These are phyloP conservation scores for Ochropacha duplaris DNA, from an alignment of 2,888 invertebrate species.

Conservation along the genomic window DNA sequence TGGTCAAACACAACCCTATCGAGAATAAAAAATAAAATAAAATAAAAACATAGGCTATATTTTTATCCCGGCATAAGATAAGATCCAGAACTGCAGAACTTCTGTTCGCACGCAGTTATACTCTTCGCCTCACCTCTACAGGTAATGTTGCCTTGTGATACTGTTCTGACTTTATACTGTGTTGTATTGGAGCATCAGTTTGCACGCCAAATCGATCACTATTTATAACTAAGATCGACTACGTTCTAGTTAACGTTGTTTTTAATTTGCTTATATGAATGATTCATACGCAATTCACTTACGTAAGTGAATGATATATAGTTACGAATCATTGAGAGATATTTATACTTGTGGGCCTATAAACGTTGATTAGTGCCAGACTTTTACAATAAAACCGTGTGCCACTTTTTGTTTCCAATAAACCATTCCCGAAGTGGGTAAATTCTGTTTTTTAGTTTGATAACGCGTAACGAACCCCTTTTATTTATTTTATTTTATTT, in stretches of 20 bases:
- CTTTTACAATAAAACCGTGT: neutral
- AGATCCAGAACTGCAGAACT: too few relatives aligned
- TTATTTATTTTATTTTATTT: too few relatives aligned
- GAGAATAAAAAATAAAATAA: too few relatives aligned
- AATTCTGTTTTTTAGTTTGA: neutral
- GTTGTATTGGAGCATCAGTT: constrained; percentile 52
- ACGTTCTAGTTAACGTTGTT: constrained; percentile 13
- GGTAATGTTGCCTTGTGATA: neutral
- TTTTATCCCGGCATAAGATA: too few relatives aligned
- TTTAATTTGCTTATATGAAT: constrained; percentile 4
- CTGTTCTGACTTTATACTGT: neutral
- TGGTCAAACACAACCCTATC: too few relatives aligned
- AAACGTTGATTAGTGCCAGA: constrained; percentile 1
- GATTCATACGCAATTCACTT: constrained; percentile 1
- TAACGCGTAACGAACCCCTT: neutral
- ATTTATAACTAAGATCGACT: constrained; percentile 60
- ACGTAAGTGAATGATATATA: constrained; percentile 5
- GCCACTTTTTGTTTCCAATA: neutral
- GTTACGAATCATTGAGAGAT: neutral
- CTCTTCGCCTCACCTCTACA: neutral
- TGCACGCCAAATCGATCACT: constrained; percentile 73
- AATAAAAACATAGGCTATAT: too few relatives aligned
- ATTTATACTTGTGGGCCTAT: constrained; percentile 2
- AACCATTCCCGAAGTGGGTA: neutral
- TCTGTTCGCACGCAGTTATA: neutral